Evolutionary conservation across 2,888 invertebrate genomes (phyloP), one percentile per base, ranked within the genome.

Genomic region (Drosophila formosana): DNA sequence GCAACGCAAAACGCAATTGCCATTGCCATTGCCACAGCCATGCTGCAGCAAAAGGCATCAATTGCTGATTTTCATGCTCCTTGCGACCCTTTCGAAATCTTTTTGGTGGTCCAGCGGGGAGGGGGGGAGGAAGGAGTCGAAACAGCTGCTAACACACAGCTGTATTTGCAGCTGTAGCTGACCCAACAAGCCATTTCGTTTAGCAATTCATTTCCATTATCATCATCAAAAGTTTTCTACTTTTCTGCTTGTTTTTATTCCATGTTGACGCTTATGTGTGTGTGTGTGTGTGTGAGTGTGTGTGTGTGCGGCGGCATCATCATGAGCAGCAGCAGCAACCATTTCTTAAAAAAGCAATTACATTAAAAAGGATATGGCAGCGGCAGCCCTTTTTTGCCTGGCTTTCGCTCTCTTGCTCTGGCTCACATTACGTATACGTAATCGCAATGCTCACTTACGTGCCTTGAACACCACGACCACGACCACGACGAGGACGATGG

Each of bases 291-390:
- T 62, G 85, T 53, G 37, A 6, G 7, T 1, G 30, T 47, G 55
- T 67, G 71, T 66, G 55, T 18, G 18, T 18, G 18, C 18, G 18
- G 1, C 63, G 51, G 72, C 75, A 77, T 71, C 71, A 82, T 78
- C 66, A 77, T 68, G 58, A 72, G 66, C 47, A 61, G 39, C 7
- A 39, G 56, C 41, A 52, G 50, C 49, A 47, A 69, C 64, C 82
- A 77, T 84, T 90, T 82, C 82, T 90, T 89, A 82, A 90, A 90
- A 88, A 89, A 90, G 89, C 86, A 90, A 90, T 90, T 90, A 90
- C 89, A 88, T 89, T 89, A 90, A 89, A 88, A 90, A 89, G 89
- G 87, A 80, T 88, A 84, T 87, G 81, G 77, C 80, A 79, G 82
- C 50, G 69, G 82, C 77, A 87, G 81, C 79, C 82, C 70, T 72